These are phyloP conservation scores for Ormyrus labotus DNA, from an alignment of 2,888 invertebrate species.

Conservation along the genomic window DNA sequence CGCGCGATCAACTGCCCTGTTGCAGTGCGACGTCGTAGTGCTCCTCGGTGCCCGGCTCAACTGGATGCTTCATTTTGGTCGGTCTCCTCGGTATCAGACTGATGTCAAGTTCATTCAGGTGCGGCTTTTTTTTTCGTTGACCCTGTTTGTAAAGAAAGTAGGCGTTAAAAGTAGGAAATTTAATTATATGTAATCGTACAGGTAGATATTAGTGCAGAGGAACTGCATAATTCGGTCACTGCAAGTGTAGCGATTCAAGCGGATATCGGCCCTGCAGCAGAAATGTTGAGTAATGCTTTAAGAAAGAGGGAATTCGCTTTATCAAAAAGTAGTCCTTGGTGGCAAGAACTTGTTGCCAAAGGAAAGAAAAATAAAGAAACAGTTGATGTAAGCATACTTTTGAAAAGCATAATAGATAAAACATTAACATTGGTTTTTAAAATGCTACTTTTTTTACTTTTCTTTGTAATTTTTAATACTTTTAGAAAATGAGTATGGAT, in stretches of 20 bases:
- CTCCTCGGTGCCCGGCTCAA: constrained; percentile 94
- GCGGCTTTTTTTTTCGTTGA: neutral
- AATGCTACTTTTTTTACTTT: neutral
- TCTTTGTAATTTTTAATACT: constrained; percentile 41
- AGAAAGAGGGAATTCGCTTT: constrained; percentile 79
- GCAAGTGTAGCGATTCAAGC: constrained; percentile 89
- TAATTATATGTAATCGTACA: constrained; percentile 67
- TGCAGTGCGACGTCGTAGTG: constrained; percentile 91
- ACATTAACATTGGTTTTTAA: constrained; percentile 6
- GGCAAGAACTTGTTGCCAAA: constrained; percentile 84
- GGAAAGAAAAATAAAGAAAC: constrained; percentile 84
- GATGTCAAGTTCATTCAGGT: constrained; percentile 94
- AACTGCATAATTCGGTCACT: constrained; percentile 92
- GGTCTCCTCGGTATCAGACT: constrained; percentile 87
- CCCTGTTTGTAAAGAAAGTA: too few species aligned
- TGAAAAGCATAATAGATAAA: neutral
- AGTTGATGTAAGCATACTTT: constrained; percentile 78
- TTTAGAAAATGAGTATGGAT: constrained; percentile 83
- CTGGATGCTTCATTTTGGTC: constrained; percentile 98
- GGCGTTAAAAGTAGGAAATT: too few species aligned
- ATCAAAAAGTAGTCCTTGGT: constrained; percentile 82
- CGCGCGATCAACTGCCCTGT: constrained; percentile 90
- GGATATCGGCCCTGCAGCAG: constrained; percentile 86
- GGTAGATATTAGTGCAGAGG: constrained; percentile 93
- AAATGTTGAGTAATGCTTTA: constrained; percentile 80